Evolutionary conservation across 23 tunicate genomes (phyloP).

Genomic region (Oikopleura vanhoeffeni): DNA sequence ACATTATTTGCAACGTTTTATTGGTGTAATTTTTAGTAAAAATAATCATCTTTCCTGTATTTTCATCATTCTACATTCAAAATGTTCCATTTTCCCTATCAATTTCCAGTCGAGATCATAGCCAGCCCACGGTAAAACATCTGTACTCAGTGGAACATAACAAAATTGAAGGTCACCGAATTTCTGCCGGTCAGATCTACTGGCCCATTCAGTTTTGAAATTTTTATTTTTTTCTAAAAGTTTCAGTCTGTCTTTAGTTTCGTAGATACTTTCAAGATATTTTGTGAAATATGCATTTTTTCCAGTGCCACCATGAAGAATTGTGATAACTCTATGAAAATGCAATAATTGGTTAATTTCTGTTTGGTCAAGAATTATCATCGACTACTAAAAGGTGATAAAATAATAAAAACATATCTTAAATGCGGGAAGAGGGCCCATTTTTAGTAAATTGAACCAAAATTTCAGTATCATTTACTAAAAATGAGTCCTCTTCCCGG

Average conservation of each 20-base stretch:
- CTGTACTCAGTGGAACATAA: not conserved
- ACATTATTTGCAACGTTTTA: too few relatives aligned
- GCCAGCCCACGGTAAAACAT: not conserved
- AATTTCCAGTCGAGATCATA: not conserved
- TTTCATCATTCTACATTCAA: not conserved
- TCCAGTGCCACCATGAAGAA: not conserved
- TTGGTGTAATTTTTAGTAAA: too few relatives aligned
- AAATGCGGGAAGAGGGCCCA: too few relatives aligned
- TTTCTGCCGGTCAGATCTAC: not conserved
- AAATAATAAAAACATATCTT: too few relatives aligned
- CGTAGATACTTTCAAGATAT: not conserved
- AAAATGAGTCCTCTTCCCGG: too few relatives aligned
- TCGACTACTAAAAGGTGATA: too few relatives aligned
- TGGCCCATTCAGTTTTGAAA: not conserved
- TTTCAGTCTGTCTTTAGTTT: not conserved
- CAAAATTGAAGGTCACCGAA: not conserved
- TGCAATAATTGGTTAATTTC: not conserved
- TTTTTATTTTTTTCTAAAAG: not conserved
- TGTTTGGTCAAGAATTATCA: too few relatives aligned
- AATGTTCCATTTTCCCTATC: not conserved
- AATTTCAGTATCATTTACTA: too few relatives aligned
- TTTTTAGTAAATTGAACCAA: too few relatives aligned
- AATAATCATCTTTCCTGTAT: too few relatives aligned
- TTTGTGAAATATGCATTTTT: not conserved
- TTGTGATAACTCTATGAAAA: not conserved